Percentiles rank a stretch among this genome's conserved stretches.
These are phyloP conservation scores for Dione vanillae DNA, from an alignment of 2,888 invertebrate genomes.

Conservation along the genomic window DNA sequence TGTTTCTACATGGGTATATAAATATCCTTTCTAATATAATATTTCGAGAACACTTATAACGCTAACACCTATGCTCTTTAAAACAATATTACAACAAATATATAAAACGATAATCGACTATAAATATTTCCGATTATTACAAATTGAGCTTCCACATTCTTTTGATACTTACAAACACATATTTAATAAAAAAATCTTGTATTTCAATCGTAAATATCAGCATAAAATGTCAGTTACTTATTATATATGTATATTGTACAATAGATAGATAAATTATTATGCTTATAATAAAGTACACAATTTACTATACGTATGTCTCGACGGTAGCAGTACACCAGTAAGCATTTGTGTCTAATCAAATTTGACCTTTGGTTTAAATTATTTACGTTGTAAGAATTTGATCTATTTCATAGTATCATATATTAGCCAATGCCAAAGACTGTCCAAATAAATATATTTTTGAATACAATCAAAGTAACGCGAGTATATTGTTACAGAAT, in stretches of 20 bases:
- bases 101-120: not conserved
- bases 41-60: too few species aligned
- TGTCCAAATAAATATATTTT: not conserved
- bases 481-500: not conserved
- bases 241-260: too few species aligned
- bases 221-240: not conserved
- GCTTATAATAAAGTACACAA: too few species aligned
- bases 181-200: not conserved
- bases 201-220: not conserved
- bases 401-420: slow-evolving; percentile 22
- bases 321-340: slow-evolving; percentile 15
- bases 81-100: too few species aligned
- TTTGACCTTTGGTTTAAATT: slow-evolving; percentile 34
- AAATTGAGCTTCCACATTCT: not conserved
- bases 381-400: slow-evolving; percentile 25
- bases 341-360: slow-evolving; percentile 30
- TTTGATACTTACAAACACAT: not conserved
- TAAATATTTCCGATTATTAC: not conserved
- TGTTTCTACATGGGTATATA: too few species aligned
- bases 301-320: slow-evolving; percentile 16
- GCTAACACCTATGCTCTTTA: too few species aligned
- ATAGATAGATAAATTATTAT: too few species aligned
- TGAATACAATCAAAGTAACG: not conserved
- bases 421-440: slow-evolving; percentile 11
- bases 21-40: too few species aligned